These are phyloP conservation scores for Ambastaia sidthimunki DNA, from an alignment of 2,797 vertebrate species.

Conservation along the genomic window DNA sequence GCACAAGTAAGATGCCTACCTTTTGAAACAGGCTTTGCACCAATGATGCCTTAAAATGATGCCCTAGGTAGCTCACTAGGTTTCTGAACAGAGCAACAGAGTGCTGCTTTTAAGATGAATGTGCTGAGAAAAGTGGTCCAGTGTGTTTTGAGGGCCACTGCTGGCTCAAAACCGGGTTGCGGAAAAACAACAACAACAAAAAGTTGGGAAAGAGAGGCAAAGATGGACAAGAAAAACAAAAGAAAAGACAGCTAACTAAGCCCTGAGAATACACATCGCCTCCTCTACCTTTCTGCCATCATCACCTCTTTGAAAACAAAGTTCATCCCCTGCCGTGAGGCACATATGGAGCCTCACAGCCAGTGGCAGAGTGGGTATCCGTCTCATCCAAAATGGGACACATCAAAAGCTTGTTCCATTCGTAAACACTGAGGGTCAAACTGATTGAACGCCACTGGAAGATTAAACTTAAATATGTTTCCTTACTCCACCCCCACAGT, in stretches of 20 bases:
- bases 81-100: conserved; percentile 2
- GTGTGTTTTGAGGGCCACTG: not conserved
- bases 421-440: conserved; percentile 52
- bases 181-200: not conserved
- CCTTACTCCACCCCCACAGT: conserved; percentile 33
- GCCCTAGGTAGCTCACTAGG: not conserved
- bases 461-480: conserved; percentile 49
- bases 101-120: conserved; percentile 10
- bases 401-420: conserved; percentile 53
- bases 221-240: not conserved
- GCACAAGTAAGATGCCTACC: not conserved
- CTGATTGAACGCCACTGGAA: conserved; percentile 39
- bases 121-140: not conserved
- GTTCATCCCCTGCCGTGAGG: conserved; percentile 49
- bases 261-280: conserved; percentile 12
- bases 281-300: conserved; percentile 31
- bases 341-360: conserved; percentile 43
- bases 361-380: conserved; percentile 42
- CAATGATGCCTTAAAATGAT: not conserved
- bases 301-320: conserved; percentile 52
- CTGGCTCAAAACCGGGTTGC: not conserved
- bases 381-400: conserved; percentile 49
- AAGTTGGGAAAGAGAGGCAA: not conserved
- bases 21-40: not conserved
- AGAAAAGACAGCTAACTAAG: conserved; percentile 7